These are phyloP conservation scores for Drosophila seguyi DNA, from an alignment of 1,140 invertebrate species.

Conservation along the genomic window DNA sequence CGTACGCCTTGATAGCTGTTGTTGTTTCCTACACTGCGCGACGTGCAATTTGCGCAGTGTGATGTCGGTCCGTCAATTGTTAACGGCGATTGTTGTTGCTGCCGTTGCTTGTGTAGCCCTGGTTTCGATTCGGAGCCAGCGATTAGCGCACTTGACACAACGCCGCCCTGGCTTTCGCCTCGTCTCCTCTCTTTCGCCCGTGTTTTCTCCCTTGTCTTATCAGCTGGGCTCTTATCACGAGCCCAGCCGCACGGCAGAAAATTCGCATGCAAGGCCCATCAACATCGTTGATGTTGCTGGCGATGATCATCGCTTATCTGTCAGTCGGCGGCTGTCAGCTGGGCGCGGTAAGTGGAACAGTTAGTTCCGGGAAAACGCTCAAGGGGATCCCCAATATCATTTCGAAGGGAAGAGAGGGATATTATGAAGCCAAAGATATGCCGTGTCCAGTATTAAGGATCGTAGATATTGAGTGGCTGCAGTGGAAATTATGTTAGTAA, in stretches of 20 bases:
- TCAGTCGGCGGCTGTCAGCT: conserved; percentile 23
- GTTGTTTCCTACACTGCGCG: conserved; percentile 71
- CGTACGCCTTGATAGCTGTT: conserved; percentile 62
- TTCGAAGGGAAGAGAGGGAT: not conserved
- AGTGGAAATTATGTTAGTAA: no score
- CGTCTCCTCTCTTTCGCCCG: not conserved
- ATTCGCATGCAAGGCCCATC: conserved; percentile 22
- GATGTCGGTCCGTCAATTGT: conserved; percentile 69
- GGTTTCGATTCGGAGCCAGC: conserved; percentile 49
- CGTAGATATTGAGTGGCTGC: not conserved
- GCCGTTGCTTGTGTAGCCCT: conserved; percentile 50
- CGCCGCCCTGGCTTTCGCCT: conserved; percentile 16
- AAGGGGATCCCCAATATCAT: conserved; percentile 8
- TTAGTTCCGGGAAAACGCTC: conserved; percentile 43
- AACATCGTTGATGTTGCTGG: not conserved
- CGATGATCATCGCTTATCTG: conserved; percentile 42
- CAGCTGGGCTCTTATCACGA: conserved; percentile 66
- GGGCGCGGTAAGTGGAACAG: conserved; percentile 22
- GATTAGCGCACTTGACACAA: conserved; percentile 71
- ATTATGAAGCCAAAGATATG: not conserved
- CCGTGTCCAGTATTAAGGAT: not conserved
- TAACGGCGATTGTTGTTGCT: conserved; percentile 74
- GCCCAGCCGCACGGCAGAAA: conserved; percentile 22
- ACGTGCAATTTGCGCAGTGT: conserved; percentile 79
- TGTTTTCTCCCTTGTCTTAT: conserved; percentile 61